Percentiles rank a stretch among this genome's conserved stretches.
Evolutionary conservation across 53 echinoderm and acorn worm species (phyloP).

Genomic region (Astropecten irregularis): DNA sequence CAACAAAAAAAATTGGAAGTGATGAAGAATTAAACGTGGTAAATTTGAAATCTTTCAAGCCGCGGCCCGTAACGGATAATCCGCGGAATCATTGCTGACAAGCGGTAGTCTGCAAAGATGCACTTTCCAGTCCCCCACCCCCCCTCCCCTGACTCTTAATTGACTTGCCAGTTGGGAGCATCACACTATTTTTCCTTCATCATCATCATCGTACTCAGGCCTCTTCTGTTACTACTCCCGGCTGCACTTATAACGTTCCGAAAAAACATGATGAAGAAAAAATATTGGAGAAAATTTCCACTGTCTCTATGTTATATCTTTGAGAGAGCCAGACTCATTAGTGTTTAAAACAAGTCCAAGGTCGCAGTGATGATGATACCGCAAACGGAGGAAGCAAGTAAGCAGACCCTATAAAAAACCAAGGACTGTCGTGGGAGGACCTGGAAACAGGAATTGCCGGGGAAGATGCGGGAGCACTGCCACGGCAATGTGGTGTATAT

Average conservation of each 20-base stretch:
- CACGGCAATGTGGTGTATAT: too few species aligned
- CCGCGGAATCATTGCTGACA: slow-evolving; percentile 26
- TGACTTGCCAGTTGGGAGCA: slow-evolving; percentile 41
- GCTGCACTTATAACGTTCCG: slow-evolving; percentile 2
- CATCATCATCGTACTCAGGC: slow-evolving; percentile 9
- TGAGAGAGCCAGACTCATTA: slow-evolving; percentile 7
- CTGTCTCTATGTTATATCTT: background rate
- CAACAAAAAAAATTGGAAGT: background rate
- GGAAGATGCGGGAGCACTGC: too few species aligned
- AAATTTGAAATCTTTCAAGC: slow-evolving; percentile 19
- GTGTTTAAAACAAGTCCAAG: slow-evolving; percentile 34
- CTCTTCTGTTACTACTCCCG: background rate
- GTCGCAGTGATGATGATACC: too few species aligned
- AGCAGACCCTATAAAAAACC: too few species aligned
- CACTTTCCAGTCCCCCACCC: slow-evolving; percentile 23
- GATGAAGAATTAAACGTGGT: slow-evolving; percentile 31
- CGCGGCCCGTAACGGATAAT: slow-evolving; percentile 36
- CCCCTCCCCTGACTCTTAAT: slow-evolving; percentile 19
- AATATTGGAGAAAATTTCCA: background rate
- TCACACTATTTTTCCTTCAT: slow-evolving; percentile 29
- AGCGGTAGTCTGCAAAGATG: slow-evolving; percentile 10
- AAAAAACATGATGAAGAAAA: too few species aligned
- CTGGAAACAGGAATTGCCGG: too few species aligned
- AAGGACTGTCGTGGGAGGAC: too few species aligned
- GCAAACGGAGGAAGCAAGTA: too few species aligned